Base-by-base conservation (phyloP, 2,113 vertebrate genomes). In the Rattus norvegicus region DNA sequence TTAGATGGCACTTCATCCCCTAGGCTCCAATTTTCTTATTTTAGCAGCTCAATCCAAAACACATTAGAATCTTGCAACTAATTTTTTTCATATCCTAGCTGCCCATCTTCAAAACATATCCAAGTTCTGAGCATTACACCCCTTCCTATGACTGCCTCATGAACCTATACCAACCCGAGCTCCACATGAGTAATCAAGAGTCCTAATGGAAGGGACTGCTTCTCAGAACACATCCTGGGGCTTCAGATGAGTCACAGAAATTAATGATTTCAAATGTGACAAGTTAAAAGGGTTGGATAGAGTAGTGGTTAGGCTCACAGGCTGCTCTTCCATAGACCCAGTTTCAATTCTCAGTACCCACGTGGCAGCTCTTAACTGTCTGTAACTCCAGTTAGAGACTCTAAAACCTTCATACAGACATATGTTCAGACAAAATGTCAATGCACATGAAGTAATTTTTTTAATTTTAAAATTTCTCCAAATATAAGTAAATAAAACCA, bases 181-280 rank as follows among this genome's bases (percentile, higher is more conserved):
- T 54, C 33, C n/a, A 83, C 11, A 67, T 39, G 22, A 56, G 49
- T 76, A 87, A 94, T 76, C 65, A 85, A 92, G 47, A 47, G 28
- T 65, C 2, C 33, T 83, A 75, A 76, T 77, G 13, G 8, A 89
- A 39, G 19, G 11, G 4, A 79, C 28, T 30, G 28, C 22, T 24
- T 83, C 36, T 43, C 17, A 22, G 56, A 92, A 69, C 12, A 43
- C 3, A 52, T 56, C 26, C 49, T 39, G 92, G 81, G 20, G 14
- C 2, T 72, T 92, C 28, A 91, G 22, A 70, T 47, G 33, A 94
- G 76, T 69, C 90, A 69, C 11, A 19, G 70, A 92, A 92, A 95
- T 91, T 61, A 75, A 90, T 92, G 0, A 16, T 80, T 69, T 24
- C 33, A 36, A 90, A 96, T 22, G 11, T 47, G 28, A 43, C 61